phyloP scores from a whole-genome alignment of 2,888 invertebrate species.

The Dynastes maya region DNA sequence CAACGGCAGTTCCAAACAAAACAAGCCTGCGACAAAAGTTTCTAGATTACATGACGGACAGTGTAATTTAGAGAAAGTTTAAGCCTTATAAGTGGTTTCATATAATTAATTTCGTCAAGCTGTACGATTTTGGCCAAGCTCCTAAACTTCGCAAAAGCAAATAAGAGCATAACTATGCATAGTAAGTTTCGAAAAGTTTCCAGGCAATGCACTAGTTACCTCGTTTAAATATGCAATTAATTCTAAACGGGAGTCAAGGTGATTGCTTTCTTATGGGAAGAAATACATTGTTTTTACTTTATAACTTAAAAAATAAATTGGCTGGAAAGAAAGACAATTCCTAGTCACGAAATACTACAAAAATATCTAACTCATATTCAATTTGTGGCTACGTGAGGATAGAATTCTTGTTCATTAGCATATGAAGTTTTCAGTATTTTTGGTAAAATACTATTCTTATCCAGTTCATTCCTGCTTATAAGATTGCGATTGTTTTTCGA shows the following conservation, averaged over 20 bases:
- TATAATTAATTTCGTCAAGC: slow-evolving; percentile 48
- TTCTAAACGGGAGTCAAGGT: neutral
- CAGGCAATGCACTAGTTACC: too few relatives aligned
- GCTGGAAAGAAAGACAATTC: too few relatives aligned
- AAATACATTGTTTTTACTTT: too few relatives aligned
- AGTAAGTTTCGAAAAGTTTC: neutral
- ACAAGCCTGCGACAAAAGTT: slow-evolving; percentile 55
- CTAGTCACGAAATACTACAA: too few relatives aligned
- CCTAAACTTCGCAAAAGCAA: neutral
- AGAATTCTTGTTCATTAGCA: too few relatives aligned
- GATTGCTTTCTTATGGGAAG: neutral
- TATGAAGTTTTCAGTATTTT: too few relatives aligned
- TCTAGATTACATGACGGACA: slow-evolving; percentile 55
- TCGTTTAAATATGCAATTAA: neutral
- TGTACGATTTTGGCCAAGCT: slow-evolving; percentile 32
- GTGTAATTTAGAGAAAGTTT: slow-evolving; percentile 52
- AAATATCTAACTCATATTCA: too few relatives aligned
- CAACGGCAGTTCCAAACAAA: slow-evolving; percentile 50
- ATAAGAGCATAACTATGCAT: neutral
- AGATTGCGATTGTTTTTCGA: too few relatives aligned
- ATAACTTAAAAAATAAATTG: too few relatives aligned
- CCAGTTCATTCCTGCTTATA: too few relatives aligned
- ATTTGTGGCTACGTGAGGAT: too few relatives aligned
- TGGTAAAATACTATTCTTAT: too few relatives aligned
- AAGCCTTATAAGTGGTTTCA: slow-evolving; percentile 49